These are phyloP conservation scores for Scyliorhinus canicula DNA, from an alignment of 2,797 vertebrate species.

Conservation along the genomic window DNA sequence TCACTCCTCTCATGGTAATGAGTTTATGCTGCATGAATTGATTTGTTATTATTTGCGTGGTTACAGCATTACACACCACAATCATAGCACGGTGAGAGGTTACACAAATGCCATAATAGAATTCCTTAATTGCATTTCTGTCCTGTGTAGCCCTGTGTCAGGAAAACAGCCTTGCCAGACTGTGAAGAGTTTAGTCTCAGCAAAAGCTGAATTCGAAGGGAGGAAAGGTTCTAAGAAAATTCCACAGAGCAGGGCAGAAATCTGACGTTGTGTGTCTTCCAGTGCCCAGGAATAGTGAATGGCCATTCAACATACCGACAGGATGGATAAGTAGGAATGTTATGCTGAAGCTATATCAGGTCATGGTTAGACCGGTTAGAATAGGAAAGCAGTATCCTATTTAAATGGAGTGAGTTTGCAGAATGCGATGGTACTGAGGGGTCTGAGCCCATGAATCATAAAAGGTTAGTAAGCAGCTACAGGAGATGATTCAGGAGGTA, in stretches of 20 bases:
- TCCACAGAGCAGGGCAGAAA: neutral
- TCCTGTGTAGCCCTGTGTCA: neutral
- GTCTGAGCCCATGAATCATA: too few species aligned
- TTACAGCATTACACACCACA: neutral
- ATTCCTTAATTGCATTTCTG: conserved; percentile 10
- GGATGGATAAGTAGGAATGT: neutral
- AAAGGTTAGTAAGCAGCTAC: too few species aligned
- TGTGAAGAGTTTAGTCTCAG: neutral
- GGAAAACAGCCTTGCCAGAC: neutral
- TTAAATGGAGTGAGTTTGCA: too few species aligned
- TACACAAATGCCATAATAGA: neutral
- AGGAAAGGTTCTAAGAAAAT: neutral
- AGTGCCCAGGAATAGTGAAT: neutral
- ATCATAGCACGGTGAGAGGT: neutral
- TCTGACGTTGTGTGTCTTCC: neutral
- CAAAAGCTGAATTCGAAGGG: neutral
- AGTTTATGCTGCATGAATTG: conserved; percentile 23
- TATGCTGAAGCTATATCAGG: neutral
- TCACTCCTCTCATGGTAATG: conserved; percentile 12
- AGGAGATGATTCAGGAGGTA: too few species aligned
- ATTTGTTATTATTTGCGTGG: neutral
- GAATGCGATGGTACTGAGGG: too few species aligned
- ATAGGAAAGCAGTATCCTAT: too few species aligned
- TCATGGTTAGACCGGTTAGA: too few species aligned
- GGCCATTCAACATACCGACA: neutral